Evolutionary conservation across 2,888 invertebrate genomes (phyloP), one percentile per base, ranked within the genome.

Genomic region (Sinhomidia bicolor): DNA sequence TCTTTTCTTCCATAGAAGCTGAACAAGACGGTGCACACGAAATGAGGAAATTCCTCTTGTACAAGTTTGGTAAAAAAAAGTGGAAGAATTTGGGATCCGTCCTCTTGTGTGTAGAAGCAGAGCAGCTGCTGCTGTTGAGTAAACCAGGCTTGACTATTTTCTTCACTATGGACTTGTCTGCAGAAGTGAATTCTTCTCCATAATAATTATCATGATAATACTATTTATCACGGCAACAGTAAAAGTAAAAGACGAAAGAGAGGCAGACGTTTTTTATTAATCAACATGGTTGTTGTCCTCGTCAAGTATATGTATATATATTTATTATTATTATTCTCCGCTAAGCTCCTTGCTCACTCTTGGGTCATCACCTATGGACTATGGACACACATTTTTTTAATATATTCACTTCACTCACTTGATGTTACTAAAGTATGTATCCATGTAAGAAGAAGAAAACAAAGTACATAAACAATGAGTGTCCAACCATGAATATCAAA

Each of bases 401-500:
- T 14, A 17, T 12, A 54, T n/a, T 47, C 12, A 10, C 20, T 60
- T 9, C 14, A 51, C 44, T 78, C 78, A 80, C 60, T 44, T 51
- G 60, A 60, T n/a, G n/a, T n/a, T 60, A 23, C 23, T 20, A 7
- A n/a, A n/a, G 36, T 36, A 23, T 57, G 57, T n/a, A n/a, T 2
- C 20, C 20, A 23, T 23, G 57, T 57, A 57, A 71, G 10, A 36
- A 10, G 57, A 57, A 12, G 57, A 47, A 1, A 81, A 51, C 17
- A 51, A 3, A 29, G 47, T 26, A 44, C 26, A 26, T 32, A 82
- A 83, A 78, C 62, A 85, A 62, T 44, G 76, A 76, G 76, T 85
- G 78, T 78, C 76, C 84, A 88, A 88, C 88, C 82, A 82, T 88
- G 88, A 88, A 82, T 82, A 76, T 65, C 76, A 88, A 82, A 88